A percentile compares a stretch with the other conserved stretches of the same genome.
These are phyloP conservation scores for Pteropus alecto DNA, from an alignment of 2,113 vertebrate species.

Conservation along the genomic window DNA sequence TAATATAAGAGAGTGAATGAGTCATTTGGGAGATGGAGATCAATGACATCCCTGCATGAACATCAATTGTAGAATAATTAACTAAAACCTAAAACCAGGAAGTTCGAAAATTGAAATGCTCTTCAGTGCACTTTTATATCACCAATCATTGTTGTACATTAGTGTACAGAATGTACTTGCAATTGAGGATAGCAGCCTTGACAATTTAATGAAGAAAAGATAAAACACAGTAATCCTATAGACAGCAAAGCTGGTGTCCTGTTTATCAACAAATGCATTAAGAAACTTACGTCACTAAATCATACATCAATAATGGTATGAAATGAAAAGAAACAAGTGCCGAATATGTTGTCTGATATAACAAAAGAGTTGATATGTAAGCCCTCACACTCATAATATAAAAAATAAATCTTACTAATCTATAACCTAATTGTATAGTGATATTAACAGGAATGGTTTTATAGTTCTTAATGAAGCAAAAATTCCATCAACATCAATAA, in stretches of 20 bases:
- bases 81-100: conserved; percentile 56
- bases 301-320: conserved; percentile 33
- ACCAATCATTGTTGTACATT: conserved; percentile 55
- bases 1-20: conserved; percentile 17
- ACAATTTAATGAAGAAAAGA: conserved; percentile 76
- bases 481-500: neutral
- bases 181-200: conserved; percentile 56
- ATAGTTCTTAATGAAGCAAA: conserved; percentile 6
- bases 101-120: conserved; percentile 65
- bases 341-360: neutral
- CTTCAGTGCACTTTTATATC: conserved; percentile 34
- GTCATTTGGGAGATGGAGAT: conserved; percentile 11
- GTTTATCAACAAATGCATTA: conserved; percentile 68
- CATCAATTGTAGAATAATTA: conserved; percentile 65
- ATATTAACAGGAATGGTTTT: neutral
- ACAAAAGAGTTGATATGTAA: conserved; percentile 24
- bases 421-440: neutral
- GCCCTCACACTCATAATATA: neutral
- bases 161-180: conserved; percentile 52
- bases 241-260: conserved; percentile 29
- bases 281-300: conserved; percentile 39
- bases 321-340: conserved; percentile 44
- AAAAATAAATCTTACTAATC: neutral
- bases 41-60: conserved; percentile 26
- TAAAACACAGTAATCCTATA: conserved; percentile 48